A percentile compares a stretch with the other conserved stretches of the same genome.
Conservation (phyloP, 2,113 vertebrate species). For the Geococcyx californianus region DNA sequence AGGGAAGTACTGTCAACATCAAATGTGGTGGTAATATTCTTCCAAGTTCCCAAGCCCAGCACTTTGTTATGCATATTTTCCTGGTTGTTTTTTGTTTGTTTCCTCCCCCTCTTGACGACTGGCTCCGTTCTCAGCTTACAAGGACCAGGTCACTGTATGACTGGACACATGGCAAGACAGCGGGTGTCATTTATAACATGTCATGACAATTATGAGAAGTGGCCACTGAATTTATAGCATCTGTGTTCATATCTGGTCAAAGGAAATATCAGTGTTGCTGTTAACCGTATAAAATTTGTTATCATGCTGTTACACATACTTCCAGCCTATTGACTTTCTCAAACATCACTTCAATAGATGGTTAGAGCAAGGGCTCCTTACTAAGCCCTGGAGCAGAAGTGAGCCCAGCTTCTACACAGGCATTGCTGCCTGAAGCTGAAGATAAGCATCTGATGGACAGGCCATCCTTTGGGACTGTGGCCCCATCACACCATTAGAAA, state of each 20-base stretch:
- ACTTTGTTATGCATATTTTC: neutral
- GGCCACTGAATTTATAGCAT: neutral
- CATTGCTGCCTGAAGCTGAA: neutral
- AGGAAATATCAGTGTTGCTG: neutral
- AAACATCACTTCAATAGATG: neutral
- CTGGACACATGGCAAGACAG: neutral
- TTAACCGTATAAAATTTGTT: neutral
- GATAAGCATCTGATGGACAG: neutral
- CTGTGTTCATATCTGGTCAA: neutral
- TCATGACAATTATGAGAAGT: neutral
- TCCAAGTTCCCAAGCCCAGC: neutral
- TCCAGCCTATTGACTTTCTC: neutral
- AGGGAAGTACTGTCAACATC: neutral
- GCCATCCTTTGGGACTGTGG: neutral
- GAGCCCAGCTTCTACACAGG: neutral
- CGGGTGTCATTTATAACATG: neutral
- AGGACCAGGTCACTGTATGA: neutral
- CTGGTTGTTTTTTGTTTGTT: neutral
- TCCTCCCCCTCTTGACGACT: neutral
- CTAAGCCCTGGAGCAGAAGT: neutral
- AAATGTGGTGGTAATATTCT: neutral
- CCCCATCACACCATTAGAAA: neutral
- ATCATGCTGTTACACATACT: neutral
- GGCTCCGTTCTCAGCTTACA: neutral
- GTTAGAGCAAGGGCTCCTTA: neutral